Evolutionary conservation across 2,888 invertebrate genomes (phyloP).

Genomic region (Rhingia rostrata): DNA sequence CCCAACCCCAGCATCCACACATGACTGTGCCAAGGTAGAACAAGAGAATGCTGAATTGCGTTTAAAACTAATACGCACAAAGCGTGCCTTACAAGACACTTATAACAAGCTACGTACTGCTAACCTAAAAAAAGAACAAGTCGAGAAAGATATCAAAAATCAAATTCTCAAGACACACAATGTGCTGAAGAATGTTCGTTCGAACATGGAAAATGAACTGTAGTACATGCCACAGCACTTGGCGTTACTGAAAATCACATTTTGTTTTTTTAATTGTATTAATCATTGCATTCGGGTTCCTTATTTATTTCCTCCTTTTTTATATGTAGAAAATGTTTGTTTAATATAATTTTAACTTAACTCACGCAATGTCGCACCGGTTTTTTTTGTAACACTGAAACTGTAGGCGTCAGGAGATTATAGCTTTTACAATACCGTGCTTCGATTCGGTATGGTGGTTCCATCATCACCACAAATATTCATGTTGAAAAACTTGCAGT

Average conservation of each 20-base stretch:
- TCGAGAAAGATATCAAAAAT: constrained; percentile 92
- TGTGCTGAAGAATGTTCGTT: constrained; percentile 89
- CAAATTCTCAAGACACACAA: constrained; percentile 91
- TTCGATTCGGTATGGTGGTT: too few species aligned
- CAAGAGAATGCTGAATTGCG: constrained; percentile 89
- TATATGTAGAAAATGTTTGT: background rate
- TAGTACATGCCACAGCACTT: constrained; percentile 64
- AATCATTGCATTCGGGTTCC: constrained; percentile 65
- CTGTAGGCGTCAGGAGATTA: background rate
- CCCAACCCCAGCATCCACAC: constrained; percentile 61
- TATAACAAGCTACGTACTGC: constrained; percentile 89
- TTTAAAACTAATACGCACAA: constrained; percentile 88
- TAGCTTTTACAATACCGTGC: too few species aligned
- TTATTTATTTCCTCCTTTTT: constrained; percentile 49
- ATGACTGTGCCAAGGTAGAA: constrained; percentile 84
- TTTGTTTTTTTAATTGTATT: constrained; percentile 46
- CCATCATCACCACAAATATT: too few species aligned
- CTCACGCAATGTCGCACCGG: constrained; percentile 8
- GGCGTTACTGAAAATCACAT: constrained; percentile 29
- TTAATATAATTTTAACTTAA: constrained; percentile 17
- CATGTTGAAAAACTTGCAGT: background rate
- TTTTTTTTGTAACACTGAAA: constrained; percentile 8
- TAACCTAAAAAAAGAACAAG: constrained; percentile 91
- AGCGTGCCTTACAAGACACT: constrained; percentile 90
- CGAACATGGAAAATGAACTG: constrained; percentile 86